A percentile compares a stretch with the other conserved stretches of the same genome.
Conservation (phyloP, 2,113 vertebrate species). For the Rhizomys pruinosus region DNA sequence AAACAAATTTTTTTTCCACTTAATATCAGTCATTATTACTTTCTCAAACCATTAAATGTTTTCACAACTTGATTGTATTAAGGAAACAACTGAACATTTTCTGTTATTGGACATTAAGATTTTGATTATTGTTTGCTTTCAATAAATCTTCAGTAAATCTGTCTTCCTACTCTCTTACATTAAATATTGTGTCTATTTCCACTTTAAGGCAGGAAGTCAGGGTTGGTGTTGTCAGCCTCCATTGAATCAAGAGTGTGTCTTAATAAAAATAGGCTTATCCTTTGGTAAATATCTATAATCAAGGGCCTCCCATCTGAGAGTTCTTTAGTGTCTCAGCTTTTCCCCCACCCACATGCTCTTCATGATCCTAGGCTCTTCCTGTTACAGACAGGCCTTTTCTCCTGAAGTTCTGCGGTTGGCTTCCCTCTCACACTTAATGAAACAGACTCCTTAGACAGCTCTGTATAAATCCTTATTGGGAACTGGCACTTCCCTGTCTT, state of each 20-base stretch:
- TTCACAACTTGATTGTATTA: background rate
- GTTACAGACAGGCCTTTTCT: background rate
- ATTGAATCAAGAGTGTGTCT: background rate
- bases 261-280: background rate
- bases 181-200: constrained; percentile 9
- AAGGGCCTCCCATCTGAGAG: background rate
- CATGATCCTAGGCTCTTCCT: background rate
- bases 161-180: background rate
- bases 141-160: background rate
- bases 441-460: background rate
- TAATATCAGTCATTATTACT: background rate
- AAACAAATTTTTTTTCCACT: background rate
- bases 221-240: background rate
- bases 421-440: background rate
- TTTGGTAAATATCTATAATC: background rate
- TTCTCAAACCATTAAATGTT: background rate
- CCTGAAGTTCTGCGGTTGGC: background rate
- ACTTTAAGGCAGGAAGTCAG: background rate
- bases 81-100: background rate
- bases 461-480: background rate
- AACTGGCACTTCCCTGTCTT: background rate
- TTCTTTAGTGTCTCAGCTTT: background rate
- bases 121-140: background rate
- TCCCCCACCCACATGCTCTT: background rate
- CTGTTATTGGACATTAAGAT: background rate